phyloP scores from a whole-genome alignment of 2,113 vertebrate genomes.

The Oenanthe melanoleuca region DNA sequence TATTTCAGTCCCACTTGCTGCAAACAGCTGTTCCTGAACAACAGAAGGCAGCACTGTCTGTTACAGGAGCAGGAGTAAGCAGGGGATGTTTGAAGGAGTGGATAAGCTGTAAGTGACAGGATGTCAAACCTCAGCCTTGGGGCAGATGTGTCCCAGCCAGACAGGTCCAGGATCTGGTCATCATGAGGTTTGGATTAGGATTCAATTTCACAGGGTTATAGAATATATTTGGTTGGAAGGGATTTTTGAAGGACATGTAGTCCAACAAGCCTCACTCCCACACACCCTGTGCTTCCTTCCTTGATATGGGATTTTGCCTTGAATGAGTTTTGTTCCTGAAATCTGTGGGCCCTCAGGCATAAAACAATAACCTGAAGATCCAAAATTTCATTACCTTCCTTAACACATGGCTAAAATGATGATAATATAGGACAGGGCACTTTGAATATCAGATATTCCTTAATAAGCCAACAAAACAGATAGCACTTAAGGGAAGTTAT shows the following conservation, averaged over 20 bases:
- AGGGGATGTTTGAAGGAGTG: neutral
- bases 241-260: neutral
- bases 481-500: neutral
- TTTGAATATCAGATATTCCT: neutral
- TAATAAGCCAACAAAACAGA: neutral
- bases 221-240: neutral
- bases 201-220: neutral
- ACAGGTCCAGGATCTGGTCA: neutral
- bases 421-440: neutral
- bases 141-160: neutral
- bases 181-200: neutral
- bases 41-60: neutral
- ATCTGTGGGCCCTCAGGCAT: neutral
- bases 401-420: neutral
- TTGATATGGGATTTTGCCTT: neutral
- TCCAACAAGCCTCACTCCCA: accelerated
- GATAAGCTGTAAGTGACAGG: neutral
- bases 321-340: neutral
- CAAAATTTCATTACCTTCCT: neutral
- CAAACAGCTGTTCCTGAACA: neutral
- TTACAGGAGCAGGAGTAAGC: neutral
- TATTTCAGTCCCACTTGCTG: neutral
- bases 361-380: neutral
- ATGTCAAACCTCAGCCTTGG: neutral
- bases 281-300: accelerated